These are phyloP conservation scores for Naja naja DNA, from an alignment of 2,113 vertebrate species.

Conservation along the genomic window DNA sequence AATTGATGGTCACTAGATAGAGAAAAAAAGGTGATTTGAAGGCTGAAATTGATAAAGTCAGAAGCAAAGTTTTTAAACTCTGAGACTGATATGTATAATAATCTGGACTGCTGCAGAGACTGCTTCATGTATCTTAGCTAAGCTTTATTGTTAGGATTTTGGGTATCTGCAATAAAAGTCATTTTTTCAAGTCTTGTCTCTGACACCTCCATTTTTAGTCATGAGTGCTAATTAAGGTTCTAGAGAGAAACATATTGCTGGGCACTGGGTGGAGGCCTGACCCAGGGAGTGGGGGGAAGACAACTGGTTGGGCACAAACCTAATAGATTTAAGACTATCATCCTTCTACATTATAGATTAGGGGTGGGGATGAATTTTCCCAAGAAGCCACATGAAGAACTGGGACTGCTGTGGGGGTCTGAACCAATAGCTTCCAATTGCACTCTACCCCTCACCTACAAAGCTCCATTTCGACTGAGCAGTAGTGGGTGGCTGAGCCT, in stretches of 20 bases:
- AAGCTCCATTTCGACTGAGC: too few species aligned
- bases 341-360: too few species aligned
- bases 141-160: neutral
- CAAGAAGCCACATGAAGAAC: too few species aligned
- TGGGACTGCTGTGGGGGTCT: too few species aligned
- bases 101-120: neutral
- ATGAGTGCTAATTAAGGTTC: neutral
- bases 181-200: neutral
- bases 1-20: constrained; percentile 91
- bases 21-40: neutral
- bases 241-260: neutral
- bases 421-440: too few species aligned
- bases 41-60: constrained; percentile 14
- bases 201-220: neutral
- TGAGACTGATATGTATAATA: neutral
- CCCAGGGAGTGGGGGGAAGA: too few species aligned
- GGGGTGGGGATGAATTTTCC: too few species aligned
- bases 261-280: too few species aligned
- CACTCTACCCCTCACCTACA: too few species aligned
- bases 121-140: neutral
- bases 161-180: neutral
- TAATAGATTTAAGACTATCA: too few species aligned
- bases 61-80: neutral
- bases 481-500: too few species aligned
- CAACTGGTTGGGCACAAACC: too few species aligned